Evolutionary conservation across 2,888 invertebrate species (phyloP), one percentile per base, ranked within the genome.

Genomic region (Hyppa rectilinea): DNA sequence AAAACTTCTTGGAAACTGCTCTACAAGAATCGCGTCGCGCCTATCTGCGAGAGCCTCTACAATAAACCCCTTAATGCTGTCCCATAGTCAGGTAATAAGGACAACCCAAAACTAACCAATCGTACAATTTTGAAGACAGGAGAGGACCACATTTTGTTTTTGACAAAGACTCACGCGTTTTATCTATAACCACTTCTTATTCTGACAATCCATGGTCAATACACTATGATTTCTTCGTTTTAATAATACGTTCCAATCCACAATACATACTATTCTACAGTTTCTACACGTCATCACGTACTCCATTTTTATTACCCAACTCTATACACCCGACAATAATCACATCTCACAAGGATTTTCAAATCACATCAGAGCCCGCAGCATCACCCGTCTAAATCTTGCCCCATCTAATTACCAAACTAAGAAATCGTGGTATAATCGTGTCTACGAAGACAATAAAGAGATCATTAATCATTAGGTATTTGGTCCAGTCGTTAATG

Each of bases 361-460:
- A 26, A 63, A 50, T 58, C 74, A 62, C 52, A 65, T 34, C 31
- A 69, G 50, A 66, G 81, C 82, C 83, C 85, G 83, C 85, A 85
- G 85, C 83, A 72, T 80, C 83, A 70, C 53, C 91, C 93, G 89
- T 85, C 85, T 71, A 85, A 86, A 89, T 87, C 84, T 94, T 92
- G 89, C 92, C 87, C 91, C 92, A 90, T 91, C 93, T 94, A 94
- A 95, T 95, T 92, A 94, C 90, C 86, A 93, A 93, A 95, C 95
- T 94, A 95, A 94, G 94, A 95, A 95, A 95, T 95, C 93, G 93
- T 91, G 92, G 89, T 88, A 82, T 79, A 84, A 84, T 92, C 92
- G 92, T 92, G 92, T 90, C 91, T 91, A 90, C 89, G 90, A 91
- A 94, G 94, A 95, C 95, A 94, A 95, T 94, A 93, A 93, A 92